Evolutionary conservation across 2,797 vertebrate genomes (phyloP), one percentile per base, ranked within the genome.

Genomic region (Micromesistius poutassou): DNA sequence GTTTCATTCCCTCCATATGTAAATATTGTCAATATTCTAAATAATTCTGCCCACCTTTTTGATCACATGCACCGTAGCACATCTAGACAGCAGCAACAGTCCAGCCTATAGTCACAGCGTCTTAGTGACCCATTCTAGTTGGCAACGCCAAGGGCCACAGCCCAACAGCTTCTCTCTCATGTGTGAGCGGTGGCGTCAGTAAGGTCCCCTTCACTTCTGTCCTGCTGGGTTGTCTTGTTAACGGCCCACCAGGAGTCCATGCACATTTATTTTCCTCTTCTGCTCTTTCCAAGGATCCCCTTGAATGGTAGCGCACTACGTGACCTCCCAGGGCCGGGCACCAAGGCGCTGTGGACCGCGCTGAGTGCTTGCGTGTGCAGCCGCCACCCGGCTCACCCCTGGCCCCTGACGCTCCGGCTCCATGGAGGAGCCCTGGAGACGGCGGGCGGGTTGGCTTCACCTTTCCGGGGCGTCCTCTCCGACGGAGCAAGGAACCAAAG

Each of bases 181-280:
- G 38, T 40, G 38, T 40, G 38, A 5, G 84, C 87, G 83, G 83
- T 82, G 83, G 84, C 77, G 2, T 1, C 50, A 74, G 62, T 72
- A 77, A 79, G 73, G 80, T 76, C 78, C 76, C 76, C 42, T 70
- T 75, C 35, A 83, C 71, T 72, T 12, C 38, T 46, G 22, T 14
- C 81, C 83, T 81, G 73, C 74, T 86, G 80, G 62, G 80, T 79
- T 78, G 85, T 75, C 84, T 83, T 77, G 84, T 87, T 87, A 86
- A 85, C 80, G 30, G 68, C n/a, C n/a, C n/a, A n/a, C 74, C 74
- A 79, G 84, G 83, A 86, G 77, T 81, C 55, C n/a, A n/a, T n/a
- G n/a, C 75, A 83, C 79, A 78, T 86, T 84, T 74, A 72, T 30
- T 78, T 75, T 28, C 71, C 76, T 46, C n/a, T 86, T 16, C 22